Percentiles rank a stretch among this genome's conserved stretches.
Evolutionary conservation across 2,797 vertebrate species (phyloP).

Genomic region (Melanotaenia maccullochi): DNA sequence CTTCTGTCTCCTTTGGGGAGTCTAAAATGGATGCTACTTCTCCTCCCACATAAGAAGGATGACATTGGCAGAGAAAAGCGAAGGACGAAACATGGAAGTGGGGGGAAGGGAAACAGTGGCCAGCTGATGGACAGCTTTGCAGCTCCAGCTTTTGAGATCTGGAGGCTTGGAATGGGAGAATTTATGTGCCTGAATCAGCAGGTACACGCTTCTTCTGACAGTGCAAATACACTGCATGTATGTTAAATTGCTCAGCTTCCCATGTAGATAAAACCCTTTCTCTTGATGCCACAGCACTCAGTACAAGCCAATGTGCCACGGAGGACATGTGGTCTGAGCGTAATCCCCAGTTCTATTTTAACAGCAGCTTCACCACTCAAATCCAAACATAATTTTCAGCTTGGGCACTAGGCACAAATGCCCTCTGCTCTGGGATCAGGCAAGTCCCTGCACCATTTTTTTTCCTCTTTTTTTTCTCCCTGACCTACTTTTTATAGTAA

Average conservation of each 20-base stretch:
- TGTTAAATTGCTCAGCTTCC: slow-evolving; percentile 49
- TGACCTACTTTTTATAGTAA: slow-evolving; percentile 85
- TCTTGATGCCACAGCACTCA: slow-evolving; percentile 60
- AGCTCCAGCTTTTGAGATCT: slow-evolving; percentile 28
- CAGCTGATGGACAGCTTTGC: slow-evolving; percentile 54
- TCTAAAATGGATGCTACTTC: slow-evolving; percentile 71
- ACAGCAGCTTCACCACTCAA: slow-evolving; percentile 75
- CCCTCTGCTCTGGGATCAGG: slow-evolving; percentile 77
- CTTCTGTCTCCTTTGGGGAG: slow-evolving; percentile 50
- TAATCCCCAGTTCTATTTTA: slow-evolving; percentile 84
- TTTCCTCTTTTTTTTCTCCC: slow-evolving; percentile 29
- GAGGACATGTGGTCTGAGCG: slow-evolving; percentile 76
- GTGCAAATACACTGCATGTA: slow-evolving; percentile 24
- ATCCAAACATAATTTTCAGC: slow-evolving; percentile 81
- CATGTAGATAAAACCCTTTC: slow-evolving; percentile 72
- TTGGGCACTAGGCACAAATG: slow-evolving; percentile 77
- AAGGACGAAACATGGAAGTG: slow-evolving; percentile 57
- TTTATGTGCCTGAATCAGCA: slow-evolving; percentile 29
- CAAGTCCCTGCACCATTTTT: slow-evolving; percentile 70
- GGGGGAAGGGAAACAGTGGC: slow-evolving; percentile 32
- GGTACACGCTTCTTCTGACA: neutral
- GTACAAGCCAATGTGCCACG: slow-evolving; percentile 73
- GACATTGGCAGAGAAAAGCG: slow-evolving; percentile 67
- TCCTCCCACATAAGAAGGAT: slow-evolving; percentile 55
- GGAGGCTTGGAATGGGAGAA: slow-evolving; percentile 31